Percentiles rank a stretch among this genome's conserved stretches.
phyloP scores from a whole-genome alignment of 2,113 vertebrate genomes.

The Ochotona princeps region DNA sequence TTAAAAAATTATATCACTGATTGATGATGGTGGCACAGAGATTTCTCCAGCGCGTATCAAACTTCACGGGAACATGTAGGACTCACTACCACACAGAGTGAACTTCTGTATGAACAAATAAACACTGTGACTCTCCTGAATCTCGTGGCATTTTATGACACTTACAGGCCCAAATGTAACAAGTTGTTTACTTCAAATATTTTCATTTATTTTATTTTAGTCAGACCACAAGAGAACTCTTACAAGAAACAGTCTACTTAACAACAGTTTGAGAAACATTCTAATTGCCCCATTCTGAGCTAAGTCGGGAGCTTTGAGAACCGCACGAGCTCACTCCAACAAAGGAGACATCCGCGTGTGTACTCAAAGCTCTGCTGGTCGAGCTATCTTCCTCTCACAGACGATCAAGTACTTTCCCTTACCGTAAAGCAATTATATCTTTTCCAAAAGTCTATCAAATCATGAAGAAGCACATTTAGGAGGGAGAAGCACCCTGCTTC shows the following conservation, averaged over 20 bases:
- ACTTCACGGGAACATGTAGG: neutral
- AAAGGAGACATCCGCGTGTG: rapidly evolving
- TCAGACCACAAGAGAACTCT: neutral
- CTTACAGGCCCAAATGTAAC: neutral
- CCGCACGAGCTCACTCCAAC: too few species aligned
- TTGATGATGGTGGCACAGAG: neutral
- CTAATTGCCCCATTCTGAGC: neutral
- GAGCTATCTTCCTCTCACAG: neutral
- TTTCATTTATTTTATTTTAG: neutral
- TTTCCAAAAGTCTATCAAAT: neutral
- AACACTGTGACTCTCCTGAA: neutral
- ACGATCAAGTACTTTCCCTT: neutral
- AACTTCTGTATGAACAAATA: neutral
- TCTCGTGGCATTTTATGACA: neutral
- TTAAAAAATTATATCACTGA: neutral
- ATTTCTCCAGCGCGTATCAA: neutral
- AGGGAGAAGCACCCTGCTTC: neutral
- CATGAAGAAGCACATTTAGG: neutral
- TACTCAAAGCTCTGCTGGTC: neutral
- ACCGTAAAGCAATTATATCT: neutral
- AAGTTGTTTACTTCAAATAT: neutral
- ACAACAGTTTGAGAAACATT: neutral
- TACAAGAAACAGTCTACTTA: neutral
- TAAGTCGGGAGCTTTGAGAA: neutral
- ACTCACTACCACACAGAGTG: neutral